Evolutionary conservation across 2,113 vertebrate genomes (phyloP).

Genomic region (Colinus virginianus): DNA sequence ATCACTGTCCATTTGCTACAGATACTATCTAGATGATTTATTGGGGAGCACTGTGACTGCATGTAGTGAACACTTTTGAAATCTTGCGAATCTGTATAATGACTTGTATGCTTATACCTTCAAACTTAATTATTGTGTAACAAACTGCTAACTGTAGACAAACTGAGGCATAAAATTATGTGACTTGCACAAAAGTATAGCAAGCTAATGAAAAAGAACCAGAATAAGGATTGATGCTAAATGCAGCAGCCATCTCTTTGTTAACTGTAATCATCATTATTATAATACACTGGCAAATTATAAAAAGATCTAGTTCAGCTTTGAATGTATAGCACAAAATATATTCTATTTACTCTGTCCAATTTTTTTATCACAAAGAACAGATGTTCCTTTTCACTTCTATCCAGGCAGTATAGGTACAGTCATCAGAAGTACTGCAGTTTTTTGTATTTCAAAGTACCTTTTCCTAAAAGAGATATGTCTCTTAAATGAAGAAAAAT

Average conservation of each 20-base stretch:
- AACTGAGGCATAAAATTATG: neutral
- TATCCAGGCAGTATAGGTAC: neutral
- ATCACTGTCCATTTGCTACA: neutral
- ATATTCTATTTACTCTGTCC: neutral
- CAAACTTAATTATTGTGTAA: neutral
- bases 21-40: neutral
- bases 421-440: neutral
- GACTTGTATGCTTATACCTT: neutral
- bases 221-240: neutral
- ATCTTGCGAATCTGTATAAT: neutral
- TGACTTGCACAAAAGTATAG: neutral
- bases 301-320: neutral
- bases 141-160: neutral
- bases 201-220: neutral
- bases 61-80: neutral
- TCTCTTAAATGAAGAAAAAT: neutral
- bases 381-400: neutral
- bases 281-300: neutral
- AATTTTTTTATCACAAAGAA: constrained; percentile 1
- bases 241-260: neutral
- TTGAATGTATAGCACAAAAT: neutral
- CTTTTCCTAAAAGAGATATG: neutral
- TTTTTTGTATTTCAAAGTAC: neutral
- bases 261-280: neutral
- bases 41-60: neutral